These are phyloP conservation scores for Nyctereutes procyonoides DNA, from an alignment of 2,113 vertebrate species.

Conservation along the genomic window DNA sequence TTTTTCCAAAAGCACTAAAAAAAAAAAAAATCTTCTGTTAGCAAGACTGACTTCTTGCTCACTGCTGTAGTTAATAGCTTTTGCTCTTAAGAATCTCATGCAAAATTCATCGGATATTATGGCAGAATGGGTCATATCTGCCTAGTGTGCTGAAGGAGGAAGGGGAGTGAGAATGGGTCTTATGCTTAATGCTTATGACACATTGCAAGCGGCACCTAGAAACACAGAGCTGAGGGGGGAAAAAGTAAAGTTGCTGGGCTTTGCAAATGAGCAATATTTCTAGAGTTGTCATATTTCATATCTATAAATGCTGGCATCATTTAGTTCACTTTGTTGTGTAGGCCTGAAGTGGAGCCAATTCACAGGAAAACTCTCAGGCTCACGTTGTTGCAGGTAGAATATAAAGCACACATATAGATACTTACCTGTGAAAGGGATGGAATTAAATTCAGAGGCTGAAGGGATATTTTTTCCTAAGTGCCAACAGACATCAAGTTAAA, in stretches of 20 bases:
- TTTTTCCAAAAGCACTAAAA: conserved; percentile 54
- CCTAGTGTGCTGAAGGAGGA: neutral
- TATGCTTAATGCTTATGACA: conserved; percentile 46
- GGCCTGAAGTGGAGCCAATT: neutral
- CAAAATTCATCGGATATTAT: conserved; percentile 69
- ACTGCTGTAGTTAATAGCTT: conserved; percentile 63
- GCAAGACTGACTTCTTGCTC: conserved; percentile 45
- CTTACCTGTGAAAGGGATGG: neutral
- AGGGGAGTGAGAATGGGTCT: neutral
- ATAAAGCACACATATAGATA: neutral
- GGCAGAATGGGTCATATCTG: conserved; percentile 45
- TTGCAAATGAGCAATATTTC: conserved; percentile 32
- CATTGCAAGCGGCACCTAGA: neutral
- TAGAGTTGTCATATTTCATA: neutral
- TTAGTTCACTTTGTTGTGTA: neutral
- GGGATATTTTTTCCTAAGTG: neutral
- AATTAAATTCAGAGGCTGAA: neutral
- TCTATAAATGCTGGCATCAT: neutral
- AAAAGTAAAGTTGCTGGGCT: neutral
- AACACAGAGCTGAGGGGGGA: neutral
- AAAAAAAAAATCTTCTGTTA: neutral
- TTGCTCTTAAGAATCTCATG: conserved; percentile 71
- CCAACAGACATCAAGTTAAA: neutral
- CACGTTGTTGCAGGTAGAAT: neutral
- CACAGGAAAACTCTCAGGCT: neutral